Evolutionary conservation across 2,113 vertebrate genomes (phyloP), one percentile per base, ranked within the genome.

Genomic region (Martes martes): DNA sequence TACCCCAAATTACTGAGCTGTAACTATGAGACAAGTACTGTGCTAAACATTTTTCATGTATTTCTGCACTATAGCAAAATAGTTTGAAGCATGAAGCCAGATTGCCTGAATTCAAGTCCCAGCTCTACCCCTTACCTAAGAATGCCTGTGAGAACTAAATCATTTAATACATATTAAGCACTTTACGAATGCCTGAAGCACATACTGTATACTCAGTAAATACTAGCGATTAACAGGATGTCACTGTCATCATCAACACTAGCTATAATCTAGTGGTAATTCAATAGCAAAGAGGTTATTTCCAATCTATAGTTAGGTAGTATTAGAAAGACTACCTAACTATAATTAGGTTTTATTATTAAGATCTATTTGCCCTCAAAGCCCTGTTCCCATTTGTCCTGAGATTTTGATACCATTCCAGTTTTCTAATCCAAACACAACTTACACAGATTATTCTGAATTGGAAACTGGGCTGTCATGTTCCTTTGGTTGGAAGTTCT

Each of bases 361-460:
- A 89, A 78, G 13, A 96, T 76, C 90, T 82, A 28, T 61, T 82
- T 73, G 86, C 33, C 19, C 67, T 69, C 52, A 92, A 89, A 73
- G 15, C 24, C 21, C 80, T 65, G 28, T 71, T 96, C 57, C 47
- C 45, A 65, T 55, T 52, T 80, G 39, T 57, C 86, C 81, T 73
- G 8, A 39, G 31, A 86, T 61, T 65, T 5, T 93, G 31, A 80
- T 59, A 67, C 52, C 26, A 76, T 71, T 91, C 57, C 50, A 65
- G 82, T 50, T 67, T 92, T 55, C 90, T 65, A 84, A 57, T 71
- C 63, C 89, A 92, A 78, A 4, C 36, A 61, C 13, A 81, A 98
- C 98, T 99, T 93, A 99, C 98, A 96, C 45, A 80, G 97, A 94
- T 97, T 98, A 96, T 98, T 99, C 65, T 98, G 98, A 89, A 98